phyloP scores from a whole-genome alignment of 1,140 invertebrate genomes.

The Procambarus clarkii region DNA sequence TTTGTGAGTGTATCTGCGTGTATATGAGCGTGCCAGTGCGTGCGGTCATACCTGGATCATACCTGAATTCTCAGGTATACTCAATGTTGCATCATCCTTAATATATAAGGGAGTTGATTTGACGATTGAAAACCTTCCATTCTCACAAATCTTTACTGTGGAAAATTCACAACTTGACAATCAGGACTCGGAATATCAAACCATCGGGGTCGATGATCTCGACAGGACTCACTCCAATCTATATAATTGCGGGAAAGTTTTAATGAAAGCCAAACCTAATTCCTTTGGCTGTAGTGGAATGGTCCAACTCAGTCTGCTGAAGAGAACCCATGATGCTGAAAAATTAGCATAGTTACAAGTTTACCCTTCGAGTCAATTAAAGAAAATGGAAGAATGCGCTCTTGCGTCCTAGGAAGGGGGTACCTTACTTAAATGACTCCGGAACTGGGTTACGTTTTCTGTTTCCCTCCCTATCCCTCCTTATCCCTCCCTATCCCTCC shows the following conservation, averaged over 20 bases:
- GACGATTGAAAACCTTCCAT: too few relatives aligned
- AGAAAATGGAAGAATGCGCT: constrained; percentile 16
- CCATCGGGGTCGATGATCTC: background rate
- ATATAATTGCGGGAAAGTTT: constrained; percentile 41
- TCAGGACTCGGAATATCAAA: background rate
- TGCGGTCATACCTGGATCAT: too few relatives aligned
- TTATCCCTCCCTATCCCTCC: too few relatives aligned
- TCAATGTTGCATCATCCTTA: too few relatives aligned
- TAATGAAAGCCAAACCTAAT: constrained; percentile 37
- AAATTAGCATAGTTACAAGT: constrained; percentile 41
- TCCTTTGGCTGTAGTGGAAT: background rate
- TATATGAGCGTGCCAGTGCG: background rate
- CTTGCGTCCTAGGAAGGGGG: background rate
- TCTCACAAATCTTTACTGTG: too few relatives aligned
- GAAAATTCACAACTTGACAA: too few relatives aligned
- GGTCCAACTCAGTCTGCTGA: background rate
- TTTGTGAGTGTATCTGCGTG: too few relatives aligned
- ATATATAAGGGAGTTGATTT: too few relatives aligned
- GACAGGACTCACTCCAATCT: background rate
- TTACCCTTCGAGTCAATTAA: constrained; percentile 20
- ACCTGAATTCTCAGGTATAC: too few relatives aligned
- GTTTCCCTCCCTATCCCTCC: too few relatives aligned
- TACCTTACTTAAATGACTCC: background rate
- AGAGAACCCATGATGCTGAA: constrained; percentile 5
- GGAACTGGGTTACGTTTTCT: too few relatives aligned